Conservation (phyloP, 2,888 invertebrate genomes). For the Heliconius cydno region DNA sequence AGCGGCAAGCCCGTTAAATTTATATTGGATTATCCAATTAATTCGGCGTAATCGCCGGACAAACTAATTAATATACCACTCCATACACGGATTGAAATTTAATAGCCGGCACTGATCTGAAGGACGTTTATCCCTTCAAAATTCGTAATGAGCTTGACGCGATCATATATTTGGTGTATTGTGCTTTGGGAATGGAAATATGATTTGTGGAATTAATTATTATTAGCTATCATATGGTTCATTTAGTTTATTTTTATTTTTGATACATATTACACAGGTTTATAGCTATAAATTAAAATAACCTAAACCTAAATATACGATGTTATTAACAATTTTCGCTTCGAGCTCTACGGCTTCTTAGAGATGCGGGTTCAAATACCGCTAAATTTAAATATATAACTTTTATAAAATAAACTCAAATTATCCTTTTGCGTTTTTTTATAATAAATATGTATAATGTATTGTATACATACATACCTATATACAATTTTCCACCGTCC, state of each 20-base stretch:
- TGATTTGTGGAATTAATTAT: not conserved
- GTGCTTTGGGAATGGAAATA: slow-evolving; percentile 1
- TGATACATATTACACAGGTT: no score
- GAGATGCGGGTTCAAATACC: no score
- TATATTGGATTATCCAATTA: slow-evolving; percentile 78
- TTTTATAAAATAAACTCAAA: no score
- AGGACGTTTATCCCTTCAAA: slow-evolving; percentile 50
- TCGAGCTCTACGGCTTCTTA: no score
- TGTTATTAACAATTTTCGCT: not conserved
- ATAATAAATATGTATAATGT: not conserved
- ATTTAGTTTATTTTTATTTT: not conserved
- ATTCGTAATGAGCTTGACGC: slow-evolving; percentile 37
- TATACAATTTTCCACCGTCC: not conserved
- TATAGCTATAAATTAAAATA: no score
- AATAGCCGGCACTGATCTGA: slow-evolving; percentile 64
- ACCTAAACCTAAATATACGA: not conserved
- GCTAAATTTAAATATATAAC: no score
- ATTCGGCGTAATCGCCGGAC: slow-evolving; percentile 70
- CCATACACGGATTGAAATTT: slow-evolving; percentile 69
- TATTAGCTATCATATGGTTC: not conserved
- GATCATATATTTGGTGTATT: not conserved
- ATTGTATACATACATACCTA: not conserved
- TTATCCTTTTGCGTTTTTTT: not conserved
- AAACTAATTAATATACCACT: slow-evolving; percentile 73
- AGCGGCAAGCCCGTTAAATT: slow-evolving; percentile 60